These are phyloP conservation scores for Noctua pronuba DNA, from an alignment of 2,888 invertebrate genomes.

Conservation along the genomic window DNA sequence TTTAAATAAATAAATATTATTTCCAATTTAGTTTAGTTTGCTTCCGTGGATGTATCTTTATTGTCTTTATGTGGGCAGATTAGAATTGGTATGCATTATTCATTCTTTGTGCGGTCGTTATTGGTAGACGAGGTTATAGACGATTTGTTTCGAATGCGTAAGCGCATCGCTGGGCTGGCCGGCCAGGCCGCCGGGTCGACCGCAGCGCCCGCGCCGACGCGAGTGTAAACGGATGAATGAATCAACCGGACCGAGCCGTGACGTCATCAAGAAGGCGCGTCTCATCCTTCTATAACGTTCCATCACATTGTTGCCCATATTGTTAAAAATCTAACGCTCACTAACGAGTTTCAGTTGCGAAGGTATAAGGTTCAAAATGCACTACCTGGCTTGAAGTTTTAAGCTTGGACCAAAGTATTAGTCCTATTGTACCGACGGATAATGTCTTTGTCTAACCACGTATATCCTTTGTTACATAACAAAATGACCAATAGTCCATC, in stretches of 20 bases:
- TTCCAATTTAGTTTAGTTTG: slow-evolving; percentile 48
- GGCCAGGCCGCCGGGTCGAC: slow-evolving; percentile 28
- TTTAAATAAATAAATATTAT: neutral
- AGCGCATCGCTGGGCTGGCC: slow-evolving; percentile 73
- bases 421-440: neutral
- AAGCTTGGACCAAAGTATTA: neutral
- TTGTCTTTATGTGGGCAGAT: slow-evolving; percentile 61
- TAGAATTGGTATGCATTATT: slow-evolving; percentile 61
- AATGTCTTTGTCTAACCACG: slow-evolving; percentile 2
- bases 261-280: slow-evolving; percentile 84
- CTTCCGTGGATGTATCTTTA: slow-evolving; percentile 53
- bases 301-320: slow-evolving; percentile 66
- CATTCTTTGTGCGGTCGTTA: slow-evolving; percentile 68
- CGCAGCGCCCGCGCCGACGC: slow-evolving; percentile 53
- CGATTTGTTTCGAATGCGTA: slow-evolving; percentile 80
- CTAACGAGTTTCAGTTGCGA: neutral
- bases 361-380: neutral
- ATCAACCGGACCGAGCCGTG: slow-evolving; percentile 77
- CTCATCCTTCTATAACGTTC: slow-evolving; percentile 69
- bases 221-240: slow-evolving; percentile 79
- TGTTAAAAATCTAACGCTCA: slow-evolving; percentile 53
- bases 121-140: slow-evolving; percentile 78
- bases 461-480: neutral
- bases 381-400: neutral
- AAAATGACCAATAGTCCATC: neutral